Evolutionary conservation across 1,140 invertebrate species (phyloP), one percentile per base, ranked within the genome.

Genomic region (Argopecten irradians): DNA sequence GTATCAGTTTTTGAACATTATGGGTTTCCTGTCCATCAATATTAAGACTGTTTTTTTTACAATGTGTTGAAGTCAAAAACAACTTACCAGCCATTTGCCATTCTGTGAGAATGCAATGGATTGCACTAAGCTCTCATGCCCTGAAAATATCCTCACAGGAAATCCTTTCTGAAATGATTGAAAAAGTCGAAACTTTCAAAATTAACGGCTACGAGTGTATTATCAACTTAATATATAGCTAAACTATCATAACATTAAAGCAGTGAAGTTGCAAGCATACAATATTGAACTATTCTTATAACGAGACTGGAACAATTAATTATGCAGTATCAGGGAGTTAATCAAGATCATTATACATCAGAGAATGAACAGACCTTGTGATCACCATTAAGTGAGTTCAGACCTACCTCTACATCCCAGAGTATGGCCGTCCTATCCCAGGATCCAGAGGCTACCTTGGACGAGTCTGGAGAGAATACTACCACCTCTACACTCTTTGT

Each of bases 391-490:
- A n/a, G n/a, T n/a, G n/a, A n/a, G n/a, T 39, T 39, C 19, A 87
- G 39, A 32, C 84, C 39, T 93, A 94, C 95, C 93, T 95, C 91
- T 14, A 94, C 92, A 89, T 93, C 92, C 94, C 94, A 95, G 14
- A 95, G 84, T 46, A 95, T 95, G 33, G 94, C 94, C 9, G 93
- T 94, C 82, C 93, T 93, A 87, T 95, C 95, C 95, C 95, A 95
- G 5, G 95, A 95, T 11, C 93, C 94, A 11, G 94, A 94, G 84
- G 93, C 93, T 14, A 95, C 55, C 34, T 89, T 85, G 34, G 87
- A 86, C 14, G 92, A 93, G 84, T 93, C 92, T 82, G 92, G 89
- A 14, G 95, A 95, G 84, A 93, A 95, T 0, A 93, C 92, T 0
- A 94, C 93, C 7, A 93, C 91, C 71, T 95, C 94, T 28, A 95